Percentiles rank a stretch among this genome's conserved stretches.
Evolutionary conservation across 2,888 invertebrate species (phyloP).

Genomic region (Leptinotarsa peninsularis): DNA sequence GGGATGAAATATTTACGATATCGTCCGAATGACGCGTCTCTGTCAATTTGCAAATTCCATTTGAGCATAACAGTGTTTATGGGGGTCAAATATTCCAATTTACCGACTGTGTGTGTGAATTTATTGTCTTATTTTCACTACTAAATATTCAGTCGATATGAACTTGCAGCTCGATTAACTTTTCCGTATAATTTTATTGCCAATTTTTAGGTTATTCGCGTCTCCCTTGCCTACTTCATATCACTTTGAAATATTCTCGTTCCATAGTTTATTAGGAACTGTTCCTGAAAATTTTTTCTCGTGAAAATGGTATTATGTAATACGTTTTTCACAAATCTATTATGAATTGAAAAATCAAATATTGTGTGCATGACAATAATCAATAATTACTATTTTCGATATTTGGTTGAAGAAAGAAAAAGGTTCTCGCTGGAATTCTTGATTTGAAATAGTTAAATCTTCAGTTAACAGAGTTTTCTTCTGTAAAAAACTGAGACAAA

Average conservation of each 20-base stretch:
- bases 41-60: constrained; percentile 64
- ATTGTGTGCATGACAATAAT: no score
- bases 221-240: constrained; percentile 51
- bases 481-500: no score
- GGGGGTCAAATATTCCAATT: constrained; percentile 67
- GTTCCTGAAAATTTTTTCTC: background rate
- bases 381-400: no score
- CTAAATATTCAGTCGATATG: constrained; percentile 64
- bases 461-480: no score
- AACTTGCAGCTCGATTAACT: constrained; percentile 60
- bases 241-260: constrained; percentile 41
- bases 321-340: no score
- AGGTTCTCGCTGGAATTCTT: no score
- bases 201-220: constrained; percentile 61
- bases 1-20: constrained; percentile 46
- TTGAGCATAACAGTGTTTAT: constrained; percentile 63
- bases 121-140: constrained; percentile 64
- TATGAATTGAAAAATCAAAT: no score
- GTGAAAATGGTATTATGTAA: background rate
- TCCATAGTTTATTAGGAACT: constrained; percentile 42
- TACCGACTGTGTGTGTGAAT: constrained; percentile 61
- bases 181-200: constrained; percentile 64
- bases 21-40: constrained; percentile 48
- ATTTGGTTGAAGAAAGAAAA: no score
- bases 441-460: no score